Evolutionary conservation across 2,797 vertebrate genomes (phyloP).

Genomic region (Pangasius djambal): DNA sequence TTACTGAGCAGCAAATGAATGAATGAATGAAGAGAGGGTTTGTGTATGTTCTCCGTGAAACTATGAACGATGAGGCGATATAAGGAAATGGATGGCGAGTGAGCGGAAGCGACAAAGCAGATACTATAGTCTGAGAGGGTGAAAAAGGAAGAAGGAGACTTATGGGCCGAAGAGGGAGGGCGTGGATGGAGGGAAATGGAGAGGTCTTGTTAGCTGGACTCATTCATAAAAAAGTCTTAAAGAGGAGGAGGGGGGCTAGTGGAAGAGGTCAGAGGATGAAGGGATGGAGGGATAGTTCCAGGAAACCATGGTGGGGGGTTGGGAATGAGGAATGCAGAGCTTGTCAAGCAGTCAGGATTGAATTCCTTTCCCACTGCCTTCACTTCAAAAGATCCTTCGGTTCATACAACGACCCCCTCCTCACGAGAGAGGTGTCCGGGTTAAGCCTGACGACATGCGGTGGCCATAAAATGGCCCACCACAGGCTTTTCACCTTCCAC

Average conservation of each 20-base stretch:
- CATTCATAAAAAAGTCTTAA: constrained; percentile 57
- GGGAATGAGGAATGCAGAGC: constrained; percentile 50
- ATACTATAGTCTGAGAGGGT: constrained; percentile 29
- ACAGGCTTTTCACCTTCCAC: constrained; percentile 26
- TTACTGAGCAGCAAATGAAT: constrained; percentile 64
- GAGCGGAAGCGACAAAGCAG: constrained; percentile 6
- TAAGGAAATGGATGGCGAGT: constrained; percentile 14
- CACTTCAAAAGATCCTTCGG: constrained; percentile 45
- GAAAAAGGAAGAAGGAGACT: constrained; percentile 29
- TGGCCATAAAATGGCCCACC: constrained; percentile 39
- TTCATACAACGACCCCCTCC: constrained; percentile 22
- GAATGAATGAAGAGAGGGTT: constrained; percentile 63
- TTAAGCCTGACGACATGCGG: constrained; percentile 49
- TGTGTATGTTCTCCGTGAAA: constrained; percentile 22
- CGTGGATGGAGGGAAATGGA: constrained; percentile 31
- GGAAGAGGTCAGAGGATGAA: constrained; percentile 55
- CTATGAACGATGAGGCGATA: not conserved
- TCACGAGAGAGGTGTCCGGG: constrained; percentile 51
- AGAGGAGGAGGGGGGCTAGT: constrained; percentile 31
- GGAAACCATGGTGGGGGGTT: constrained; percentile 53
- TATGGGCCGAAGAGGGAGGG: constrained; percentile 15
- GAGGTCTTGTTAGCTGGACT: constrained; percentile 49
- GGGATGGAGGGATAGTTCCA: constrained; percentile 52
- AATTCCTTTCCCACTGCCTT: constrained; percentile 55
- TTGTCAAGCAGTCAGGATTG: constrained; percentile 52